Evolutionary conservation across 2,113 vertebrate genomes (phyloP).

Genomic region (Axis porcinus): DNA sequence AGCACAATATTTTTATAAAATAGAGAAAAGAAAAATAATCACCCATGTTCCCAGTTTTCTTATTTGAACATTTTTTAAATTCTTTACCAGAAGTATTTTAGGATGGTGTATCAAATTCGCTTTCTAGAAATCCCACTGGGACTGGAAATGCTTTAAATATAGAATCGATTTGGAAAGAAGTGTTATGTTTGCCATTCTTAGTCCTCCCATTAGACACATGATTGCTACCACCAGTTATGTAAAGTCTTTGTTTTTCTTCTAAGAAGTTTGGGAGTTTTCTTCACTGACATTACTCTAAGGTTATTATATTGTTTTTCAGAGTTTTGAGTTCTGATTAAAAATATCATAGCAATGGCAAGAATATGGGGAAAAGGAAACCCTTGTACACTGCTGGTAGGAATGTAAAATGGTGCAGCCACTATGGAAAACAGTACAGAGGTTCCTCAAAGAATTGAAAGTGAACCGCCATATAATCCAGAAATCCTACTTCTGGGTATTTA

Average conservation of each 20-base stretch:
- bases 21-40: background rate
- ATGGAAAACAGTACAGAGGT: background rate
- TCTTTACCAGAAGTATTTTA: conserved; percentile 13
- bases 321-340: background rate
- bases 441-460: background rate
- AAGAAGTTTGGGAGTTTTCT: background rate
- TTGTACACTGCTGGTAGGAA: background rate
- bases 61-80: background rate
- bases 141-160: background rate
- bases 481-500: background rate
- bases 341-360: background rate
- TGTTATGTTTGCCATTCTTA: background rate
- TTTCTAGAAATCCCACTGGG: background rate
- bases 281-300: background rate
- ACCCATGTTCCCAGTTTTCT: background rate
- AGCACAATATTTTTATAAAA: background rate
- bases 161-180: background rate
- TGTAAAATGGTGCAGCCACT: background rate
- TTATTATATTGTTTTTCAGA: background rate
- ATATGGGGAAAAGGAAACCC: background rate
- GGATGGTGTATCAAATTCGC: background rate
- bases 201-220: background rate
- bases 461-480: background rate
- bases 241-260: background rate
- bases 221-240: background rate